Percentiles rank a stretch among this genome's conserved stretches.
Conservation (phyloP, 2,113 vertebrate genomes). For the Alexandromys fortis region DNA sequence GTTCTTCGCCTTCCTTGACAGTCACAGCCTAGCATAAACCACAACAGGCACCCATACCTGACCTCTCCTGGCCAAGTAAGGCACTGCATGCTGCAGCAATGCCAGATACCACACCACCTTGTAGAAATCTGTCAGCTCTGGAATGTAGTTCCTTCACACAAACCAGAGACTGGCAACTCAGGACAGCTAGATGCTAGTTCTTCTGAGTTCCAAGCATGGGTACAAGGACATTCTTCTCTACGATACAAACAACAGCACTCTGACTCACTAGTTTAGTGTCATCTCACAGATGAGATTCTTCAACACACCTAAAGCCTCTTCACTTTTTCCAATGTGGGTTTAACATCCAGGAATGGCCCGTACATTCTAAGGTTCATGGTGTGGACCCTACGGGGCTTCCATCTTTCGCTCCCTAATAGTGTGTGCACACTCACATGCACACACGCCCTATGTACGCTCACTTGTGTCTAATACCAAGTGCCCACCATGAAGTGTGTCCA, state of each 20-base stretch:
- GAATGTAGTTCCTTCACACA: not conserved
- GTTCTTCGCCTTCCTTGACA: too few relatives aligned
- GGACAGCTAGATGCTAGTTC: too few relatives aligned
- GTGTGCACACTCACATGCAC: not conserved
- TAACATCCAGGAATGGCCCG: not conserved
- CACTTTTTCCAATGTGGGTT: not conserved
- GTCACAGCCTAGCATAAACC: too few relatives aligned
- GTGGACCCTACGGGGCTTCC: not conserved
- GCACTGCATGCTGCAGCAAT: not conserved
- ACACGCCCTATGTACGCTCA: fast-evolving
- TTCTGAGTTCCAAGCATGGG: not conserved
- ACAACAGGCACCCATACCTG: not conserved
- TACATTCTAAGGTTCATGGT: fast-evolving
- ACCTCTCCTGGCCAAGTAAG: not conserved
- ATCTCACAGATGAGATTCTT: not conserved
- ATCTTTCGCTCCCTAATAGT: not conserved
- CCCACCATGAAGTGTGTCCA: not conserved
- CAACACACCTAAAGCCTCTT: not conserved
- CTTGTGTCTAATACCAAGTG: not conserved
- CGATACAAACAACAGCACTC: fast-evolving
- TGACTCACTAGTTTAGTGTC: fast-evolving
- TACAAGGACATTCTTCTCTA: not conserved
- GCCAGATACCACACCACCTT: not conserved
- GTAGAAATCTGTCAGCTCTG: not conserved
- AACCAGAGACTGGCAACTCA: not conserved